These are phyloP conservation scores for Escarpia spicata DNA, from an alignment of 2,888 invertebrate genomes.

Conservation along the genomic window DNA sequence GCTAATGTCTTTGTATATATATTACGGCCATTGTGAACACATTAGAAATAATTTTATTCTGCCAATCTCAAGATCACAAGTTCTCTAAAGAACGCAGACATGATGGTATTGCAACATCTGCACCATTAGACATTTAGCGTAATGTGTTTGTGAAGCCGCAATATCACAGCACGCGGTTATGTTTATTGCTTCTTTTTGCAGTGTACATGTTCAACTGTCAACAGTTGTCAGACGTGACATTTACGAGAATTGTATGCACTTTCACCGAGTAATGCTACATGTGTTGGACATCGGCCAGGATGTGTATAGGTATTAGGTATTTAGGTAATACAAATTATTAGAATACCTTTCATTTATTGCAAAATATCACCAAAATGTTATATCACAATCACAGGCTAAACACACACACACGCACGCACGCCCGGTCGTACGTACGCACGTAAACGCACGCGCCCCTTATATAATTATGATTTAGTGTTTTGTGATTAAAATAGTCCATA, in stretches of 20 bases:
- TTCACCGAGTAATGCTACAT: neutral
- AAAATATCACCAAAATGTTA: neutral
- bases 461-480: too few species aligned
- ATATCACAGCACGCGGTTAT: neutral
- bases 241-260: neutral
- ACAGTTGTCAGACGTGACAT: neutral
- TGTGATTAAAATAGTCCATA: too few species aligned
- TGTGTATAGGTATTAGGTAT: neutral
- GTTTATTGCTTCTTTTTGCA: neutral
- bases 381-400: too few species aligned
- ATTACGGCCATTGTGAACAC: neutral
- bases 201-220: neutral
- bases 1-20: neutral
- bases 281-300: neutral
- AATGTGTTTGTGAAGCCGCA: neutral
- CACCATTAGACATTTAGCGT: neutral
- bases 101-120: neutral
- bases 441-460: too few species aligned
- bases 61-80: neutral
- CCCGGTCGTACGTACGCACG: too few species aligned
- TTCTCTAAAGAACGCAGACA: neutral
- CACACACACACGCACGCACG: too few species aligned
- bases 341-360: neutral
- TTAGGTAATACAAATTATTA: neutral
- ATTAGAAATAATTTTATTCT: neutral